Percentiles rank a stretch among this genome's conserved stretches.
These are phyloP conservation scores for Parazoanthus swiftii DNA, from an alignment of 92 coral and sea anemone genomes.

Conservation along the genomic window DNA sequence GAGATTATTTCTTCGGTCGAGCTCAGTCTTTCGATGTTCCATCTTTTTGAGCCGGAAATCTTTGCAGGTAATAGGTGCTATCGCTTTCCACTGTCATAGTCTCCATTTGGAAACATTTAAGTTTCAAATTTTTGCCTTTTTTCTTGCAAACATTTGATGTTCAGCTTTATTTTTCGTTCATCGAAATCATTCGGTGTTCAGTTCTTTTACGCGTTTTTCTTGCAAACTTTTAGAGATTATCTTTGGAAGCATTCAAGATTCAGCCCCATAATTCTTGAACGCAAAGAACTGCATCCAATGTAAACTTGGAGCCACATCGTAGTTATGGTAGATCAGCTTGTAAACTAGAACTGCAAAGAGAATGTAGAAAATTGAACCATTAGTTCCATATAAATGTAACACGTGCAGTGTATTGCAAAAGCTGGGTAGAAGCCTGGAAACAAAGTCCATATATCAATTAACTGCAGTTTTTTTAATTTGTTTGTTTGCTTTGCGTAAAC, in stretches of 20 bases:
- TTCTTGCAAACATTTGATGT: not conserved
- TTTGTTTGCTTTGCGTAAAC: no score
- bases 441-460: not conserved
- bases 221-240: no score
- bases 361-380: not conserved
- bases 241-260: not conserved
- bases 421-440: not conserved
- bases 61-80: not conserved
- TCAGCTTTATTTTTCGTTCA: not conserved
- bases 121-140: not conserved
- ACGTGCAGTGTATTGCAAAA: not conserved
- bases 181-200: not conserved
- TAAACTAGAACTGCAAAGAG: not conserved
- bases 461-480: no score
- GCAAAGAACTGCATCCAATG: not conserved
- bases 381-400: not conserved
- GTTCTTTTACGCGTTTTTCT: no score
- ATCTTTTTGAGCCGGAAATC: not conserved
- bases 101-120: not conserved
- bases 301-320: not conserved
- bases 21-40: not conserved
- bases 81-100: no score
- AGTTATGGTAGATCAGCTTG: not conserved
- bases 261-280: not conserved
- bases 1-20: not conserved